Percentiles rank a stretch among this genome's conserved stretches.
These are phyloP conservation scores for Greenwoodochromis staneri DNA, from an alignment of 2,113 vertebrate genomes.

Conservation along the genomic window DNA sequence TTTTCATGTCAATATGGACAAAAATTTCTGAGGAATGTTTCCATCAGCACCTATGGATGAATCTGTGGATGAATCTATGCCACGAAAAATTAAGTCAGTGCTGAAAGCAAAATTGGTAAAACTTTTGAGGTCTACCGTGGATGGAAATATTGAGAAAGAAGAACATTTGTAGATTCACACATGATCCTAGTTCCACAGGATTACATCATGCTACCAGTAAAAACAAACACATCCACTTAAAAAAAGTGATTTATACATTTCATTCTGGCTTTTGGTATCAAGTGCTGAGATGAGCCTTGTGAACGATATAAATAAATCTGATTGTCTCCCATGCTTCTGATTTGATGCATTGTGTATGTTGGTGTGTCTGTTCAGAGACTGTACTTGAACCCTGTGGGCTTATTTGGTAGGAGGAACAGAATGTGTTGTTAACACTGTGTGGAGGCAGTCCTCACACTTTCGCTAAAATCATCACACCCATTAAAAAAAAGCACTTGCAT, in stretches of 20 bases:
- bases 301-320: neutral
- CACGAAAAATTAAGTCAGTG: neutral
- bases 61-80: fast-evolving
- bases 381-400: conserved; percentile 2
- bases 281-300: neutral
- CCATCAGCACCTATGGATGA: neutral
- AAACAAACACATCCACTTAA: neutral
- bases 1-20: neutral
- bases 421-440: conserved; percentile 49
- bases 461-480: conserved; percentile 28
- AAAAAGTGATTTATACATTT: neutral
- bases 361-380: neutral
- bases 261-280: neutral
- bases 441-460: conserved; percentile 48
- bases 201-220: neutral
- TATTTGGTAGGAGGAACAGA: conserved; percentile 31
- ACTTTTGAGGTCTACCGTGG: neutral
- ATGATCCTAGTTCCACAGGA: neutral
- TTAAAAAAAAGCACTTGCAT: neutral
- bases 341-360: neutral
- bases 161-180: neutral
- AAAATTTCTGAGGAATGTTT: neutral
- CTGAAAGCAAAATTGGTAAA: neutral
- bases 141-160: neutral
- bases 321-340: neutral